Conservation (phyloP, 2,113 vertebrate species). For the Heterotilapia buettikoferi region DNA sequence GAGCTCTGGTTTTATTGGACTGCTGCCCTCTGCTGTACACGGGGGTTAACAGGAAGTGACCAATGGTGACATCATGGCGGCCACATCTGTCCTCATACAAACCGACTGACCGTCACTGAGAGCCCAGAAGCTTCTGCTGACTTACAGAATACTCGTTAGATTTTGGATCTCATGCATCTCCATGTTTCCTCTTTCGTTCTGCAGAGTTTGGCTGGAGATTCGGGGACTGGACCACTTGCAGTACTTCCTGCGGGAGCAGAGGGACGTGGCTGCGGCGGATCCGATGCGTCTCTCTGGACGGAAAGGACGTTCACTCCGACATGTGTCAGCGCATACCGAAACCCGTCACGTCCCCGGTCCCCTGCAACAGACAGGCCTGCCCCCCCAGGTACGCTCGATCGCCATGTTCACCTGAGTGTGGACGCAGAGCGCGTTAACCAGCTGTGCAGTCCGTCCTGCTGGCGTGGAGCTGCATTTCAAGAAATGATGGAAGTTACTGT, state of each 20-base stretch:
- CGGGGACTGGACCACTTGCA: slow-evolving; percentile 78
- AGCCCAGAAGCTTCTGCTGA: background rate
- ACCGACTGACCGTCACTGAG: background rate
- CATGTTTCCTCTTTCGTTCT: background rate
- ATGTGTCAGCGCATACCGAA: slow-evolving; percentile 72
- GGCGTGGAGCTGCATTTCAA: background rate
- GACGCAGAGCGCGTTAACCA: background rate
- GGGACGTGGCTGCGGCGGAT: slow-evolving; percentile 69
- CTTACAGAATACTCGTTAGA: background rate
- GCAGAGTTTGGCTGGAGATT: slow-evolving; percentile 78
- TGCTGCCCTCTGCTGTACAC: background rate
- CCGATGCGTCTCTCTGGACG: slow-evolving; percentile 59
- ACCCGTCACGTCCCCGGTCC: slow-evolving; percentile 51
- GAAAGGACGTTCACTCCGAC: slow-evolving; percentile 60
- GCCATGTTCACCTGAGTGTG: background rate
- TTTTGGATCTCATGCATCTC: background rate
- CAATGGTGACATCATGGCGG: background rate
- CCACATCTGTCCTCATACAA: background rate
- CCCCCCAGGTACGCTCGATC: slow-evolving; percentile 75
- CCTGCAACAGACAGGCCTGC: slow-evolving; percentile 79
- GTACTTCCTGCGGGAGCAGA: slow-evolving; percentile 77
- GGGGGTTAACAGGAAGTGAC: background rate
- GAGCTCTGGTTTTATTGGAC: background rate
- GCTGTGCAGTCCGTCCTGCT: rapidly evolving
- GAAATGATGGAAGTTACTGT: background rate